Conservation (phyloP, 2,888 invertebrate genomes). For the Ormyrus labotus region DNA sequence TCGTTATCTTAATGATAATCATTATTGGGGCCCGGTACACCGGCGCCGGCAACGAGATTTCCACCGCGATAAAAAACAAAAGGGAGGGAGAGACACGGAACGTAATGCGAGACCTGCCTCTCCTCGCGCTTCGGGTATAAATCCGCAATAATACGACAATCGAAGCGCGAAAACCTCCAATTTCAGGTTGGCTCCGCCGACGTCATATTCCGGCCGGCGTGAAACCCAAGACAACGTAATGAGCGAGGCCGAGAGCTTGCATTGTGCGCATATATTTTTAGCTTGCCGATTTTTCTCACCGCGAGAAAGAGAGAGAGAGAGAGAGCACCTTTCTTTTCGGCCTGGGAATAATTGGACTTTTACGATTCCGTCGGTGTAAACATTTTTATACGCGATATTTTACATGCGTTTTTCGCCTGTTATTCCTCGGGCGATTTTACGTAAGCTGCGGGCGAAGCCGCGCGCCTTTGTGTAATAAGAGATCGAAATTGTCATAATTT, state of each 20-base stretch:
- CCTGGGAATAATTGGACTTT: constrained; percentile 40
- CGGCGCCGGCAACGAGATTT: constrained; percentile 11
- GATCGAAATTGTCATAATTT: too few species aligned
- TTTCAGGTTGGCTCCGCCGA: constrained; percentile 45
- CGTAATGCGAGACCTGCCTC: constrained; percentile 30
- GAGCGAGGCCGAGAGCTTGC: constrained; percentile 57
- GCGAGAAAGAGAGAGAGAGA: constrained; percentile 13
- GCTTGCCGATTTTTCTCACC: constrained; percentile 52
- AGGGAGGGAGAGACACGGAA: not conserved
- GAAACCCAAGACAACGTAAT: constrained; percentile 69
- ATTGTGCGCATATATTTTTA: constrained; percentile 34
- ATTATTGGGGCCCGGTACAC: constrained; percentile 26
- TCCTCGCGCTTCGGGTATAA: constrained; percentile 58
- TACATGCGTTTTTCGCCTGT: not conserved
- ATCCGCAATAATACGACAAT: constrained; percentile 68
- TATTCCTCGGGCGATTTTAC: not conserved
- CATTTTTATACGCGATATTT: constrained; percentile 17
- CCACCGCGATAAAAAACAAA: constrained; percentile 35
- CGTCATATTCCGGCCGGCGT: constrained; percentile 45
- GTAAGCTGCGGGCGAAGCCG: not conserved
- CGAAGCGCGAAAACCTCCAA: constrained; percentile 54
- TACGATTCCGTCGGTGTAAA: constrained; percentile 42
- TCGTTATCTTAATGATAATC: constrained; percentile 52
- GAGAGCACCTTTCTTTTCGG: constrained; percentile 11
- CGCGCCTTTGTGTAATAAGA: not conserved